phyloP scores from a whole-genome alignment of 2,113 vertebrate species.

The Halcyon senegalensis region DNA sequence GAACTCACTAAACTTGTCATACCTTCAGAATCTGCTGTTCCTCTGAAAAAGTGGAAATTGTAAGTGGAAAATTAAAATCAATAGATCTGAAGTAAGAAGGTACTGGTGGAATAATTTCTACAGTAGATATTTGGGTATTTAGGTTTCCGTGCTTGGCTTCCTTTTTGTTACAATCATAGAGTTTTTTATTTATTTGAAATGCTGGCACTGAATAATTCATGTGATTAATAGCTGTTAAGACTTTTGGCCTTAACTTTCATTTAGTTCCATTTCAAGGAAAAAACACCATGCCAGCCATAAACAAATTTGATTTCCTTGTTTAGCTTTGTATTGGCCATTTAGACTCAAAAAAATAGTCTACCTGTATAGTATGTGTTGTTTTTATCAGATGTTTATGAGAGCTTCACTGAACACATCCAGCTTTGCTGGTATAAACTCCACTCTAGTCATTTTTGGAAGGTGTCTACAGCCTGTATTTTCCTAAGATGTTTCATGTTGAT shows the following conservation, averaged over 20 bases:
- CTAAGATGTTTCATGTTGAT: neutral
- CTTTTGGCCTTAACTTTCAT: neutral
- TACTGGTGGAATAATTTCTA: neutral
- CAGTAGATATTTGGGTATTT: neutral
- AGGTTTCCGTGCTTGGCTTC: neutral
- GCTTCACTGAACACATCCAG: neutral
- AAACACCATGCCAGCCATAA: neutral
- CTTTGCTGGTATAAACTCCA: neutral
- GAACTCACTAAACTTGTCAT: neutral
- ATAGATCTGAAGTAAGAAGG: neutral
- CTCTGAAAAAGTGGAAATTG: neutral
- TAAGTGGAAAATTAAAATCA: conserved; percentile 1
- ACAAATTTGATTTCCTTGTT: neutral
- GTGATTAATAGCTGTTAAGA: neutral
- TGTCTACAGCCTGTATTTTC: neutral
- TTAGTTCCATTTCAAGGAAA: neutral
- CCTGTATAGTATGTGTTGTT: neutral
- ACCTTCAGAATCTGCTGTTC: neutral
- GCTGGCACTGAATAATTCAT: neutral
- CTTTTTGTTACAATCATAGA: neutral
- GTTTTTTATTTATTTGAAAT: neutral
- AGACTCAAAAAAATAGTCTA: neutral
- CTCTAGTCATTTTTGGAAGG: neutral
- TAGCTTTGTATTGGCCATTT: neutral
- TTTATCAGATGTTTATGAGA: neutral